Conservation (phyloP, 2,888 invertebrate species). For the Candidula unifasciata region DNA sequence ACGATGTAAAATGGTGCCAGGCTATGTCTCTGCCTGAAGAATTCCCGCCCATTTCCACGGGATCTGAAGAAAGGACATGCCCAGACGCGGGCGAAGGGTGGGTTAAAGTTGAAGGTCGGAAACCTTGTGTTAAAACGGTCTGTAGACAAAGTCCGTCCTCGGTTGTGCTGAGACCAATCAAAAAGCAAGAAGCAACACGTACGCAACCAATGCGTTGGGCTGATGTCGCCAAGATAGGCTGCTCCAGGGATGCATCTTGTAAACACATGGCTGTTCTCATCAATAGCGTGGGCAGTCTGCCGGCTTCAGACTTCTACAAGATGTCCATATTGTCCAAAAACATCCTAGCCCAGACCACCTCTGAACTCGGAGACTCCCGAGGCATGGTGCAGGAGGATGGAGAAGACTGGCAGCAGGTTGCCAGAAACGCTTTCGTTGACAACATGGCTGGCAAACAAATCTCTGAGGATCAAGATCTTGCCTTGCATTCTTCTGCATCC, state of each 20-base stretch:
- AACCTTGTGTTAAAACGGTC: not conserved
- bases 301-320: slow-evolving; percentile 17
- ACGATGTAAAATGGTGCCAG: slow-evolving; percentile 30
- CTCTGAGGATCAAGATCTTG: not conserved
- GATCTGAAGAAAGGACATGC: slow-evolving; percentile 24
- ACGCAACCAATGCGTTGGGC: slow-evolving; percentile 53
- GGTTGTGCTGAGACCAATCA: not conserved
- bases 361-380: not conserved
- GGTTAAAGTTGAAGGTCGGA: slow-evolving; percentile 43
- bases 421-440: slow-evolving; percentile 44
- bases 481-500: not conserved
- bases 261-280: slow-evolving; percentile 18
- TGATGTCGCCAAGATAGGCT: slow-evolving; percentile 54
- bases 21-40: slow-evolving; percentile 11
- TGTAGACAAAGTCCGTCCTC: not conserved
- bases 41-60: slow-evolving; percentile 29
- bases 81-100: slow-evolving; percentile 37
- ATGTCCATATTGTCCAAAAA: not conserved
- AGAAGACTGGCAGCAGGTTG: slow-evolving; percentile 42
- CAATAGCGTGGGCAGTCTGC: not conserved
- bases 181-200: not conserved
- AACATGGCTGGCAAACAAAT: slow-evolving; percentile 38
- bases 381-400: not conserved
- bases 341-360: not conserved
- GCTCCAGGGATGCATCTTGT: slow-evolving; percentile 10